Conservation (phyloP, 2,113 vertebrate species). For the Acrocephalus kingi region DNA sequence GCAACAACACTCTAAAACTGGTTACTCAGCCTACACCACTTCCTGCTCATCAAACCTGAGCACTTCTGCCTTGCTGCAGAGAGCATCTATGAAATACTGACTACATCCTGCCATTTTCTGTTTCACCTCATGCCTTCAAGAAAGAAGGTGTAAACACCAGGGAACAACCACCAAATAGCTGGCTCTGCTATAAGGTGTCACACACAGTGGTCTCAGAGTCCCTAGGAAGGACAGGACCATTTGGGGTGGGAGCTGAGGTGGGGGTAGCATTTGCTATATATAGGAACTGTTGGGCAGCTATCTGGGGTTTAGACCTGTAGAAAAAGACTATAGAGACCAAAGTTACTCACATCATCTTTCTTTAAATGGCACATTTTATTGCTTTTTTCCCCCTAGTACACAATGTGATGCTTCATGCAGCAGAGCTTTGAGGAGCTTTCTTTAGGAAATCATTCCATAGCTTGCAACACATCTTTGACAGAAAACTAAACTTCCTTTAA, state of each 20-base stretch:
- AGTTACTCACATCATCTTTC: background rate
- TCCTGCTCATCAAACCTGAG: background rate
- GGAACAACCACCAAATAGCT: background rate
- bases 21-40: background rate
- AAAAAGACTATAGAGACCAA: background rate
- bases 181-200: background rate
- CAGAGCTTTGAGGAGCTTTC: background rate
- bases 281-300: background rate
- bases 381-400: background rate
- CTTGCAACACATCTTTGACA: background rate
- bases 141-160: background rate
- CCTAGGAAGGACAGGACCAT: background rate
- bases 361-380: background rate
- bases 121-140: background rate
- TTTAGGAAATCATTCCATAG: background rate
- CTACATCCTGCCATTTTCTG: background rate
- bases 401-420: background rate
- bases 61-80: background rate
- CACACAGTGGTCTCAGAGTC: background rate
- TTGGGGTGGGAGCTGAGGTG: background rate
- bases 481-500: background rate
- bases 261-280: background rate
- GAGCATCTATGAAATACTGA: background rate
- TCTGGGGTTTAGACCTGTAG: background rate
- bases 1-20: background rate